A percentile compares a stretch with the other conserved stretches of the same genome.
Evolutionary conservation across 2,797 vertebrate species (phyloP).

Genomic region (Jordanella pulchra): DNA sequence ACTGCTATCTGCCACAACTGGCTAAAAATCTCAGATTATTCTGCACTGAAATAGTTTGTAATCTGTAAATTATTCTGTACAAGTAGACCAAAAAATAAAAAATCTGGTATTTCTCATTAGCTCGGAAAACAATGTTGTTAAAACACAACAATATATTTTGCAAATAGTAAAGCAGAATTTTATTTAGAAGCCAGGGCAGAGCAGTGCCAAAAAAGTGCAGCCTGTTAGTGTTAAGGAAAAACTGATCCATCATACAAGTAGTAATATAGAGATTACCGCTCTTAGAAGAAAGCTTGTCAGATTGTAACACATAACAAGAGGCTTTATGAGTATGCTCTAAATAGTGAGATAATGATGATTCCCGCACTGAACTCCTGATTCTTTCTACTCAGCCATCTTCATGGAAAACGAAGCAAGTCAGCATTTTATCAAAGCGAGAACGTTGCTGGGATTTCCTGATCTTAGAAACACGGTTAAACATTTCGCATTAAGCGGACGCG

Average conservation of each 20-base stretch:
- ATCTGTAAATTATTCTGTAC: too few relatives aligned
- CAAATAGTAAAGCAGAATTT: conserved; percentile 46
- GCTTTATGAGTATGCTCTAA: conserved; percentile 35
- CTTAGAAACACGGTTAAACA: conserved; percentile 15
- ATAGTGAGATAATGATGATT: conserved; percentile 24
- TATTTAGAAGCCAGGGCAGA: conserved; percentile 35
- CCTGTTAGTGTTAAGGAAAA: conserved; percentile 46
- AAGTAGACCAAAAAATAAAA: too few relatives aligned
- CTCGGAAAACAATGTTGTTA: neutral
- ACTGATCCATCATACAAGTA: conserved; percentile 50
- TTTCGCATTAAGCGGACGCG: conserved; percentile 7
- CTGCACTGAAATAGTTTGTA: too few relatives aligned
- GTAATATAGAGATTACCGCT: conserved; percentile 54
- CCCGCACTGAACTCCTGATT: conserved; percentile 17
- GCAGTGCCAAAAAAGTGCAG: conserved; percentile 45
- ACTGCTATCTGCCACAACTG: too few relatives aligned
- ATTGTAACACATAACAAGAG: conserved; percentile 27
- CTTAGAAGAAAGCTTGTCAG: conserved; percentile 21
- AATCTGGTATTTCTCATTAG: neutral
- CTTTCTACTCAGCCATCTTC: neutral
- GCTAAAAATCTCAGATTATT: too few relatives aligned
- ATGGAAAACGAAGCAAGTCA: conserved; percentile 27
- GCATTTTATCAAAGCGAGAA: conserved; percentile 3
- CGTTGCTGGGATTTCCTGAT: conserved; percentile 23
- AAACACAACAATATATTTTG: neutral